phyloP scores from a whole-genome alignment of 2,797 vertebrate genomes.

The Clarias laeviceps region DNA sequence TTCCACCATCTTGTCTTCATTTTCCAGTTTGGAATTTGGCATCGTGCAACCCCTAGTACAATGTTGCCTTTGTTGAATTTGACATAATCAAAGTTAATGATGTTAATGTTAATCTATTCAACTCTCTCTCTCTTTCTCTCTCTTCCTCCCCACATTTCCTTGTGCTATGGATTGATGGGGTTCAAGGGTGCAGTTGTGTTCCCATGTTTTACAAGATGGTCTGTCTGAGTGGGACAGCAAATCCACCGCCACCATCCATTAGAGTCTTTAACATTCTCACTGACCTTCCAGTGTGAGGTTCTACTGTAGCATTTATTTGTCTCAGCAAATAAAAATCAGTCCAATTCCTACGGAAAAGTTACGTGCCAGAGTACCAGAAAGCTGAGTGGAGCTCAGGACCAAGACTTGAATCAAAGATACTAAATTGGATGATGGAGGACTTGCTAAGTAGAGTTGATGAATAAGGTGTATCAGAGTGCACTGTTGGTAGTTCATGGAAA shows the following conservation, averaged over 20 bases:
- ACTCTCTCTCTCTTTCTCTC: not conserved
- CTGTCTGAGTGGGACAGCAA: slow-evolving; percentile 24
- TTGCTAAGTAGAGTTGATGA: slow-evolving; percentile 15
- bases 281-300: slow-evolving; percentile 3
- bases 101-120: not conserved
- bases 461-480: slow-evolving; percentile 7
- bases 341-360: slow-evolving; percentile 40
- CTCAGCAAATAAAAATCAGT: not conserved
- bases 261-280: slow-evolving; percentile 8
- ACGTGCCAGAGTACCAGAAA: not conserved
- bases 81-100: not conserved
- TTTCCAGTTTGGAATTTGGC: not conserved
- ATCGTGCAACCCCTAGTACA: not conserved
- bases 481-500: not conserved
- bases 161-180: slow-evolving; percentile 31
- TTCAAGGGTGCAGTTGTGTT: slow-evolving; percentile 38
- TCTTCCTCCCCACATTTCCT: not conserved
- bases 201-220: slow-evolving; percentile 41
- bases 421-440: not conserved
- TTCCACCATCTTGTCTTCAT: not conserved
- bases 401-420: not conserved
- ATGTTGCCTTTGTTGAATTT: not conserved
- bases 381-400: not conserved
- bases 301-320: slow-evolving; percentile 18
- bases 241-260: slow-evolving; percentile 26